Evolutionary conservation across 2,888 invertebrate species (phyloP), one percentile per base, ranked within the genome.

Genomic region (Serripes groenlandicus): DNA sequence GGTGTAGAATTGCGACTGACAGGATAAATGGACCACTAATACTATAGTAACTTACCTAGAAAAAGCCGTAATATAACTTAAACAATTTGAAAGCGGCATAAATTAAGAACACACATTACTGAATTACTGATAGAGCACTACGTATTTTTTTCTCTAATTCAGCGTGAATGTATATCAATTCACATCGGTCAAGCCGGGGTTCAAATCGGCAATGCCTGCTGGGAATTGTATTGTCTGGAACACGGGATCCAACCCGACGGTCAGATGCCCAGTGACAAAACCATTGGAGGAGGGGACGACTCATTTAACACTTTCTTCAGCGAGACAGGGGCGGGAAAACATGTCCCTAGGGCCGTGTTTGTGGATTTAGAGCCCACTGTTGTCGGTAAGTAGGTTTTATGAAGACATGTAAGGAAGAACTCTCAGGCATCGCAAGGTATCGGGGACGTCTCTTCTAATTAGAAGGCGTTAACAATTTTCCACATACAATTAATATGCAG

Each of bases 311-410:
- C 95, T 28, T 95, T 95, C 92, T 95, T 95, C 93, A 94, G 94
- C 80, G 98, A 98, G 95, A 99, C 98, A 81, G 98, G 98, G 66
- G 97, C 98, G 54, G 98, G 98, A 93, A 99, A 99, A 94, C 98
- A 99, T 94, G 98, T 99, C 21, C 98, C 98, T 66, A 96, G 98
- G 91, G 92, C 93, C 97, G 97, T 98, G 78, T 99, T 98, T 93
- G 98, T 99, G 15, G 99, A 99, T 95, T 96, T 99, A 94, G 98
- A 99, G 95, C 99, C 99, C 85, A 98, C 98, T 89, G 98, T 99
- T 92, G 98, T 99, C 87, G 97, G 97, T 96, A 93, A 95, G 78
- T 64, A 21, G n/a, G n/a, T n/a, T n/a, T n/a, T n/a, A n/a, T n/a
- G n/a, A n/a, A n/a, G n/a, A n/a, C n/a, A n/a, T n/a, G n/a, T n/a